Evolutionary conservation across 2,113 vertebrate species (phyloP), one percentile per base, ranked within the genome.

Genomic region (sheep (Ovis aries)): DNA sequence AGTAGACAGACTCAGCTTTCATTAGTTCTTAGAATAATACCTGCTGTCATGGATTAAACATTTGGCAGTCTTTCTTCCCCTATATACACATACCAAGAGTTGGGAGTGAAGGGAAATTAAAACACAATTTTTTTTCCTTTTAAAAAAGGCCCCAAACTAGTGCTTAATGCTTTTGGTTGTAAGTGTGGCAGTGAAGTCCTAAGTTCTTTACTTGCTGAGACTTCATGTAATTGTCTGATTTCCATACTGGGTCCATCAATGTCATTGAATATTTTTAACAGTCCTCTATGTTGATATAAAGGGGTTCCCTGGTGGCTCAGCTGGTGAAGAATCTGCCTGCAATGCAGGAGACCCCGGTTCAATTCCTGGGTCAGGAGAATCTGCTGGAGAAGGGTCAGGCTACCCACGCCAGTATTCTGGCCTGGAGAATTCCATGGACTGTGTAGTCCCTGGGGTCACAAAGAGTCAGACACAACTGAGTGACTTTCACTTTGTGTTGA

Each of bases 1-100:
- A 94, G 80, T 87, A 98, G 96, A 98, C 98, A 99, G 98, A 98
- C 95, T 91, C 59, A 96, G 94, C 98, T 99, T 98, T 99, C 98
- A 98, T 97, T 96, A 95, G 77, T 97, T 98, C 97, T 97, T 98
- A 97, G 3, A 16, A 95, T 98, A 96, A 97, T 95, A 78, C 97
- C 87, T 98, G 90, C 94, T 99, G 96, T 98, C 98, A 96, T 78
- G 96, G 97, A 98, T 98, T 99, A 98, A 98, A 90, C 84, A 93
- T 96, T 98, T 98, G 98, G 96, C 97, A 97, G 7, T 98, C 67
- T 98, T 96, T 98, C 94, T 98, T 98, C 98, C 87, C 97, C 67
- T 98, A 7, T 96, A 0, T 77, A 89, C 52, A 89, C 97, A 98
- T 98, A 98, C 97, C 97, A 98, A 97, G 97, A 97, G 90, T 96